phyloP scores from a whole-genome alignment of 2,797 vertebrate genomes.

The Hemibagrus guttatus region DNA sequence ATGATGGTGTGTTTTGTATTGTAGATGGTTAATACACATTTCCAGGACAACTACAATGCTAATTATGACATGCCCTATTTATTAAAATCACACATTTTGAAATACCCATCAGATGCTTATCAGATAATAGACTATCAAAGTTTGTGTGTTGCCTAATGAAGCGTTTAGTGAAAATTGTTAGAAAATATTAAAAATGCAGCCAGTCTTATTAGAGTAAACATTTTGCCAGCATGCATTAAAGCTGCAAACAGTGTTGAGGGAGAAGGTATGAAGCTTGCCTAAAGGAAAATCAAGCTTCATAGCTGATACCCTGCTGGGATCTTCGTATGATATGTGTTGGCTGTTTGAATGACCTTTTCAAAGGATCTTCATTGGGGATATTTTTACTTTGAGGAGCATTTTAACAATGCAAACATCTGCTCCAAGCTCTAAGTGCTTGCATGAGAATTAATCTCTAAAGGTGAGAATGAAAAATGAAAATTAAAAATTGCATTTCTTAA shows the following conservation, averaged over 20 bases:
- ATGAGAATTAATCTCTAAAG: background rate
- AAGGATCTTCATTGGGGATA: background rate
- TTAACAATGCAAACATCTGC: background rate
- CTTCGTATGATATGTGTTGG: background rate
- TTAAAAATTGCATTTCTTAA: background rate
- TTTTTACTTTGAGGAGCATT: background rate
- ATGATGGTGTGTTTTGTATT: background rate
- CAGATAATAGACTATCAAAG: background rate
- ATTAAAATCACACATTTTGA: background rate
- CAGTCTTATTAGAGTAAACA: background rate
- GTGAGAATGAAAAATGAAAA: background rate
- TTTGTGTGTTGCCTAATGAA: background rate
- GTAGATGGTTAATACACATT: background rate
- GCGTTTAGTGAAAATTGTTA: background rate
- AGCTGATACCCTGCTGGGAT: background rate
- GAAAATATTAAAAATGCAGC: background rate
- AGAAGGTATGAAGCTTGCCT: background rate
- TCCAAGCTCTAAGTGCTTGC: background rate
- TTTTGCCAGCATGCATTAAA: background rate
- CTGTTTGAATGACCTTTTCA: background rate
- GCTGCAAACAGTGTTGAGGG: background rate
- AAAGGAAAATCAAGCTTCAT: background rate
- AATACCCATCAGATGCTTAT: background rate
- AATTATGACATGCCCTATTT: slow-evolving; percentile 1
- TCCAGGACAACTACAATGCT: background rate